phyloP scores from a whole-genome alignment of 2,888 invertebrate species.

The Rhynchonema sp. region DNA sequence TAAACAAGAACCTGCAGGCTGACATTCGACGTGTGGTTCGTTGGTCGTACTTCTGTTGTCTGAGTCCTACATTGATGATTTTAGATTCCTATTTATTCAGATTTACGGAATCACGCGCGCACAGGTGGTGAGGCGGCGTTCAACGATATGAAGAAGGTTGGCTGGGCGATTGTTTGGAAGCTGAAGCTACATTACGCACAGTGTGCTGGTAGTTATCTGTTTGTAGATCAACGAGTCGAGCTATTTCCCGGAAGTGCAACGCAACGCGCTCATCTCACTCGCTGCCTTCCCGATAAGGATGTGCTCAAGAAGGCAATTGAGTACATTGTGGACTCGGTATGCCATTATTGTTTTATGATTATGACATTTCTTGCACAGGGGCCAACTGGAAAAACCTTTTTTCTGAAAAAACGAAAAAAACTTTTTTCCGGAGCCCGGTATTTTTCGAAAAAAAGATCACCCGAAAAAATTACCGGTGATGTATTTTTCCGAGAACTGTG shows the following conservation, averaged over 20 bases:
- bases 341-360: no score
- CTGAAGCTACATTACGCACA: not conserved
- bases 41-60: no score
- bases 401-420: no score
- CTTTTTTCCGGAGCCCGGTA: no score
- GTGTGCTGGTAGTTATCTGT: not conserved
- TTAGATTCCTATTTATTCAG: not conserved
- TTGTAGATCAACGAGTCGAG: not conserved
- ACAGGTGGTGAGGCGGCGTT: not conserved
- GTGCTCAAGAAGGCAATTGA: not conserved
- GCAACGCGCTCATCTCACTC: slow-evolving; percentile 2
- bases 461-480: no score
- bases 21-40: not conserved
- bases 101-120: not conserved
- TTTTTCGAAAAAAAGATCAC: no score
- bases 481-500: no score
- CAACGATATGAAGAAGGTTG: not conserved
- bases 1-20: slow-evolving; percentile 16
- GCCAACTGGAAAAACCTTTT: no score
- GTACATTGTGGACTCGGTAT: not conserved
- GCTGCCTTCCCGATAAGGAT: not conserved
- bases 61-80: not conserved
- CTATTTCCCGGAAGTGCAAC: slow-evolving; percentile 7
- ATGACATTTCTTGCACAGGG: no score
- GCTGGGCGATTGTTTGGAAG: not conserved